Conservation (phyloP, 1,140 invertebrate species). For the Hypothenemus hampei region DNA sequence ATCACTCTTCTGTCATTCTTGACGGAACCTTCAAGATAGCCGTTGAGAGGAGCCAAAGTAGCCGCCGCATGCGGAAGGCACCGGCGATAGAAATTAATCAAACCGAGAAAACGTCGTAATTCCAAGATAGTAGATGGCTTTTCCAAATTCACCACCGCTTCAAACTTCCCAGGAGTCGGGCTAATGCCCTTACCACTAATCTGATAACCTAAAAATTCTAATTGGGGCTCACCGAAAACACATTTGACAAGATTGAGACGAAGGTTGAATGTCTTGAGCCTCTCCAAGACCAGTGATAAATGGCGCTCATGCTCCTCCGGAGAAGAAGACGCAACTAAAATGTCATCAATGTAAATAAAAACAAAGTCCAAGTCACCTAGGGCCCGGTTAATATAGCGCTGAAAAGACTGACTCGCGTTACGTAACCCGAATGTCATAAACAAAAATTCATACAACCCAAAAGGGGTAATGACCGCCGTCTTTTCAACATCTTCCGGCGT, state of each 20-base stretch:
- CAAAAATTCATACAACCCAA: neutral
- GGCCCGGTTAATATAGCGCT: neutral
- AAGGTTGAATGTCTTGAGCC: too few relatives aligned
- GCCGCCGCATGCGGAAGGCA: neutral
- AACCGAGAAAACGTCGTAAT: neutral
- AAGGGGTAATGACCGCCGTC: neutral
- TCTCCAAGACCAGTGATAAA: too few relatives aligned
- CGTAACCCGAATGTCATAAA: neutral
- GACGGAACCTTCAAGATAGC: neutral
- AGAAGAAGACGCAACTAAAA: too few relatives aligned
- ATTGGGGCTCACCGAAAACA: neutral
- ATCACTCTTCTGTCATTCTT: neutral
- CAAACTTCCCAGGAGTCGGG: neutral
- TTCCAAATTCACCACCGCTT: neutral
- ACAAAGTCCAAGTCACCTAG: slow-evolving; percentile 5
- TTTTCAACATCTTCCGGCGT: slow-evolving; percentile 3
- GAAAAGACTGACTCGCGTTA: neutral
- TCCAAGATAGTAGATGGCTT: neutral
- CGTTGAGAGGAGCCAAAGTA: neutral
- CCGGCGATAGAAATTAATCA: neutral
- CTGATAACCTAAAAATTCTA: neutral
- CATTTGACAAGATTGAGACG: neutral
- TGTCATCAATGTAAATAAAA: too few relatives aligned
- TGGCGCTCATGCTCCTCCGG: too few relatives aligned
- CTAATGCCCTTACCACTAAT: neutral